These are phyloP conservation scores for Argyrosomus japonicus DNA, from an alignment of 2,113 vertebrate genomes.

Conservation along the genomic window DNA sequence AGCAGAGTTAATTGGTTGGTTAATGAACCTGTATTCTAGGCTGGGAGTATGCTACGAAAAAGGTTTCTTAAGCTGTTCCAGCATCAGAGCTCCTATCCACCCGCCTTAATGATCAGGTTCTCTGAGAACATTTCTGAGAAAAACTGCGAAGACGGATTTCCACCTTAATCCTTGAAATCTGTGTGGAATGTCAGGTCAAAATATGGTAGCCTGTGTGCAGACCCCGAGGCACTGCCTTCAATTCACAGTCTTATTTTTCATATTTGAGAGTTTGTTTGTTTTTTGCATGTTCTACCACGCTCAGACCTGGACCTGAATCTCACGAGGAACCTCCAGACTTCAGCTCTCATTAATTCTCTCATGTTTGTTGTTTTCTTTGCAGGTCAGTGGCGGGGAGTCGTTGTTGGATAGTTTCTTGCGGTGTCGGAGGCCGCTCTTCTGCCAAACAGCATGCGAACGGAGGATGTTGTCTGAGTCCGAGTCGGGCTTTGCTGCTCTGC, in stretches of 20 bases:
- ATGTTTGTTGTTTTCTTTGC: slow-evolving; percentile 1
- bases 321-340: background rate
- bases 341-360: background rate
- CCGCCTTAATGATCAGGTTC: slow-evolving; percentile 37
- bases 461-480: slow-evolving; percentile 80
- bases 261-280: background rate
- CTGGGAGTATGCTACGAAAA: rapidly evolving
- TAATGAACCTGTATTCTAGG: background rate
- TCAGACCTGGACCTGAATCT: background rate
- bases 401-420: slow-evolving; percentile 27
- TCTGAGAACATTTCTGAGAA: slow-evolving; percentile 45
- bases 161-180: slow-evolving; percentile 56
- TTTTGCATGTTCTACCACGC: background rate
- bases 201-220: slow-evolving; percentile 15
- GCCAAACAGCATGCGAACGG: slow-evolving; percentile 74
- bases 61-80: background rate
- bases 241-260: background rate
- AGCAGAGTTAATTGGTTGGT: background rate
- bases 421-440: slow-evolving; percentile 47
- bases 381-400: slow-evolving; percentile 39
- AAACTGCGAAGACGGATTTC: slow-evolving; percentile 58
- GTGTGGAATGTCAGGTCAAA: slow-evolving; percentile 54
- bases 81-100: background rate
- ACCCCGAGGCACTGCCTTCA: background rate
- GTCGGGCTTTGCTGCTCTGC: slow-evolving; percentile 74